These are phyloP conservation scores for Etheostoma spectabile DNA, from an alignment of 2,113 vertebrate genomes.

Conservation along the genomic window DNA sequence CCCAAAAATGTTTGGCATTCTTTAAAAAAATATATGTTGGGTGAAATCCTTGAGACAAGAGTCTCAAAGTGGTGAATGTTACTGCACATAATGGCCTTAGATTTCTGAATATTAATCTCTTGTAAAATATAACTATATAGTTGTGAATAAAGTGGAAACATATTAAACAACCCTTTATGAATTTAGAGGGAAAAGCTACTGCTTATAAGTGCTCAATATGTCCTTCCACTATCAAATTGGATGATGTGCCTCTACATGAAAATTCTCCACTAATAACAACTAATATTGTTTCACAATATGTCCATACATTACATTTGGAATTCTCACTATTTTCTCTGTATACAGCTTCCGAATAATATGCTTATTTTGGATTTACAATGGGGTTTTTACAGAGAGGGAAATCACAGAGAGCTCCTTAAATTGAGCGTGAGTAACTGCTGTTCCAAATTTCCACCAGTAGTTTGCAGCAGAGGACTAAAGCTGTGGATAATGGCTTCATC, in stretches of 20 bases:
- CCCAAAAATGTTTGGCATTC: conserved; percentile 19
- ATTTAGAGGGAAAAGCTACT: neutral
- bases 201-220: conserved; percentile 5
- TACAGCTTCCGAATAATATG: neutral
- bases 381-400: neutral
- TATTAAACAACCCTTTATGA: neutral
- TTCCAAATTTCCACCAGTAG: conserved; percentile 67
- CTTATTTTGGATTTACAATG: conserved; percentile 4
- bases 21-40: neutral
- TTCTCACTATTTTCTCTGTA: neutral
- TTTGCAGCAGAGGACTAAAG: conserved; percentile 78
- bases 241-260: neutral
- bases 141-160: neutral
- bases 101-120: neutral
- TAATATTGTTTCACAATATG: neutral
- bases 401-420: neutral
- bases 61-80: neutral
- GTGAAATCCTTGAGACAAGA: conserved; percentile 10
- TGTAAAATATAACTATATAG: neutral
- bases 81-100: neutral
- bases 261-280: neutral
- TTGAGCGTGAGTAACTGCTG: conserved; percentile 16
- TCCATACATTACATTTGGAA: neutral
- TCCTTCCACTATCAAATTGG: neutral
- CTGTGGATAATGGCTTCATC: conserved; percentile 26